A percentile compares a stretch with the other conserved stretches of the same genome.
Evolutionary conservation across 1,140 invertebrate species (phyloP).

Genomic region (Eumaeus atala): DNA sequence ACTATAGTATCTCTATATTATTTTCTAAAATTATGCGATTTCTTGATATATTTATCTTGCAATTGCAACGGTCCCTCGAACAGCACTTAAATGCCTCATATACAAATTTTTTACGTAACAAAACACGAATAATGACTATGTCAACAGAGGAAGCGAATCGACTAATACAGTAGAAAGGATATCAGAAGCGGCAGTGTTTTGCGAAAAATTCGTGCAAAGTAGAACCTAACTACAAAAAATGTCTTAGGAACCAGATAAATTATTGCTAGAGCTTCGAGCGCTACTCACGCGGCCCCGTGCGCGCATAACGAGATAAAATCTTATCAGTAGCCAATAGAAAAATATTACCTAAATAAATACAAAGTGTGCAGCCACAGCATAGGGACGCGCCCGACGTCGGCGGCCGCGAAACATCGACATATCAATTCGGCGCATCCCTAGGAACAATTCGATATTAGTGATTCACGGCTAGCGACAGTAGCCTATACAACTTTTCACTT

Average conservation of each 20-base stretch:
- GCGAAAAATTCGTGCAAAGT: slow-evolving; percentile 68
- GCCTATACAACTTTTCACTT: slow-evolving; percentile 39
- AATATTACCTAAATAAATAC: slow-evolving; percentile 73
- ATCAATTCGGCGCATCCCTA: neutral
- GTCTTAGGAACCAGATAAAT: slow-evolving; percentile 74
- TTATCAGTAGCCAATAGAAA: slow-evolving; percentile 73
- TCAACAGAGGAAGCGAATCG: slow-evolving; percentile 54
- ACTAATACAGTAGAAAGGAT: slow-evolving; percentile 52
- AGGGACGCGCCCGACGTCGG: slow-evolving; percentile 26
- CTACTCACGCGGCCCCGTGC: slow-evolving; percentile 41
- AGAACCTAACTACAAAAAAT: slow-evolving; percentile 72
- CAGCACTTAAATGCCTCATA: slow-evolving; percentile 70
- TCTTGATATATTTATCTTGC: slow-evolving; percentile 70
- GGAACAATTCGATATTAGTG: neutral
- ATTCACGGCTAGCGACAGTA: slow-evolving; percentile 23
- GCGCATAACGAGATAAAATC: slow-evolving; percentile 63
- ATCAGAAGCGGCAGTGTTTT: slow-evolving; percentile 69
- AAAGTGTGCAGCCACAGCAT: slow-evolving; percentile 29
- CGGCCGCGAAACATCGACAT: neutral
- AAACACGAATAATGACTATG: slow-evolving; percentile 52
- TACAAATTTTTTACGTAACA: slow-evolving; percentile 62
- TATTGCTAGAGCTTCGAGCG: slow-evolving; percentile 70
- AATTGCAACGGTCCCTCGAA: slow-evolving; percentile 73
- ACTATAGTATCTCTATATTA: slow-evolving; percentile 71
- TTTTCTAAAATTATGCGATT: slow-evolving; percentile 72